Evolutionary conservation across 2,888 invertebrate genomes (phyloP).

Genomic region (Temnothorax rugatulus): DNA sequence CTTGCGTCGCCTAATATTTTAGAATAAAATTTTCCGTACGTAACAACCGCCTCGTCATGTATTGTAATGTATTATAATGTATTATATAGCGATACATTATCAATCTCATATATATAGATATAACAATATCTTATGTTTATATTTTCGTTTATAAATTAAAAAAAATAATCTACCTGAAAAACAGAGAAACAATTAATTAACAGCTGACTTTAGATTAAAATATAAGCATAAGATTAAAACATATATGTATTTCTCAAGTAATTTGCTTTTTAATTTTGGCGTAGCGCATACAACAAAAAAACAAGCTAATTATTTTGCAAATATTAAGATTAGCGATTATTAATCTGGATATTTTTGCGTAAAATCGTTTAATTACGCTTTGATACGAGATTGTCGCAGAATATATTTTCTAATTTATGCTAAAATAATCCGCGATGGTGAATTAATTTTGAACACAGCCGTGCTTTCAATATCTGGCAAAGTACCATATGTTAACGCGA

Average conservation of each 20-base stretch:
- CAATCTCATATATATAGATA: background rate
- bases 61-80: background rate
- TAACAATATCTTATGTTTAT: background rate
- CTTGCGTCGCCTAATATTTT: too few species aligned
- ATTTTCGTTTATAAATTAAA: background rate
- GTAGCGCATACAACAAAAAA: background rate
- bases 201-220: slow-evolving; percentile 2
- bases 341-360: background rate
- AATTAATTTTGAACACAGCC: slow-evolving; percentile 52
- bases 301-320: background rate
- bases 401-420: slow-evolving; percentile 27
- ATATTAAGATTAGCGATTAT: slow-evolving; percentile 13
- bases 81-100: background rate
- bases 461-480: slow-evolving; percentile 48
- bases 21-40: too few species aligned
- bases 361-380: slow-evolving; percentile 20
- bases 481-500: slow-evolving; percentile 45
- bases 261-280: slow-evolving; percentile 15
- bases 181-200: background rate
- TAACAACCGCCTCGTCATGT: background rate
- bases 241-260: background rate
- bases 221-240: background rate
- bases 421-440: slow-evolving; percentile 26
- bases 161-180: background rate
- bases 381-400: background rate